Base-by-base conservation (phyloP, 2,113 vertebrate genomes). In the Odontophorus gujanensis region DNA sequence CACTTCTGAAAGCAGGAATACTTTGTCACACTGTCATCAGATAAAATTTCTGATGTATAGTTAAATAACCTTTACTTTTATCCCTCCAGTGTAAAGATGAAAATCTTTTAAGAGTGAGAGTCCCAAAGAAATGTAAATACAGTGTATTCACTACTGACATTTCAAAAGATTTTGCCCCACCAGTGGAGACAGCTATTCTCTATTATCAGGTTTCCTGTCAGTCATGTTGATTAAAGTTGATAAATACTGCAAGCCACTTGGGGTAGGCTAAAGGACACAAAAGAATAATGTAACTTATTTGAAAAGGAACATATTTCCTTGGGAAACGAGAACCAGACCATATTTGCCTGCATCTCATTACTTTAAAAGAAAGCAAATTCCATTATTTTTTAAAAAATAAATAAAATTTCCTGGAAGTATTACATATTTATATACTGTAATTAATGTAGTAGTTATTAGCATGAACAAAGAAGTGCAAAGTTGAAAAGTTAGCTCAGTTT, bases 121-220 rank as follows among this genome's bases (percentile, higher is more conserved):
- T 96, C 94, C 96, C 95, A 97, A 96, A 97, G 97, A 98, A 98
- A 98, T 97, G 96, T 97, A 98, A 98, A 98, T 97, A 95, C 14
- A 91, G 75, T 78, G 95, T 89, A 97, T 97, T 97, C 94, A 94
- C 89, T 55, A n/a, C 79, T 97, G 98, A 96, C 95, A 97, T 98
- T 98, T 98, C 96, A 96, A 97, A 98, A 97, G 97, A 95, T 85
- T 92, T 81, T 90, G 73, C 71, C 97, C 97, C 94, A 97, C 92
- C 87, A 94, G 96, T 87, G 71, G 90, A 87, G 92, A 87, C 79
- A 92, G 80, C 80, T 75, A 92, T 97, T 96, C 94, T 92, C 77
- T 94, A 94, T 97, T 97, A 97, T 97, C 97, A 97, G 84, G 83
- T 92, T 97, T 96, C 81, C 97, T 97, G 97, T 92, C 97, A 98